These are phyloP conservation scores for Philaethria dido DNA, from an alignment of 2,888 invertebrate genomes.

Conservation along the genomic window DNA sequence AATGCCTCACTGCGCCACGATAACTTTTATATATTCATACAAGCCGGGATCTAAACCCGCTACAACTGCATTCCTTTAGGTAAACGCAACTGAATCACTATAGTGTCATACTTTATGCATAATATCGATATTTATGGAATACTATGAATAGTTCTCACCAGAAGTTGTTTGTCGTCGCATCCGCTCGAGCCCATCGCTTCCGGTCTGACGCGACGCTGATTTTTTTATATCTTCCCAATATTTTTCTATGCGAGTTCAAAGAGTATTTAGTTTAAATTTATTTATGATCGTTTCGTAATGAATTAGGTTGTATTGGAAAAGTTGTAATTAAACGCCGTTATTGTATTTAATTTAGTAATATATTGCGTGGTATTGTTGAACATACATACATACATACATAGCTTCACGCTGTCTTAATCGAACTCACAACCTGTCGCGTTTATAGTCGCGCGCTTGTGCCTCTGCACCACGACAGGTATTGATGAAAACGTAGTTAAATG, in stretches of 20 bases:
- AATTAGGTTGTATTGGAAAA: not conserved
- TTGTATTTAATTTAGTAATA: too few species aligned
- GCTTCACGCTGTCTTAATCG: too few species aligned
- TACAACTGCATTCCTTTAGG: not conserved
- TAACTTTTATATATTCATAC: too few species aligned
- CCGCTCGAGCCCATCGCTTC: slow-evolving; percentile 47
- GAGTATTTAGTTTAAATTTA: slow-evolving; percentile 27
- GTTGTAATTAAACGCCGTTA: too few species aligned
- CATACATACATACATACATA: too few species aligned
- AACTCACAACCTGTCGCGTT: too few species aligned
- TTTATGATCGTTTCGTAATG: not conserved
- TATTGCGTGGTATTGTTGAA: too few species aligned
- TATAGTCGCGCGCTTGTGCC: too few species aligned
- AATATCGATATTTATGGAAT: slow-evolving; percentile 24
- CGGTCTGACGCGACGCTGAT: slow-evolving; percentile 42
- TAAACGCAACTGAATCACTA: not conserved
- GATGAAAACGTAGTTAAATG: too few species aligned
- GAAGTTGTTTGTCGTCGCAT: slow-evolving; percentile 52
- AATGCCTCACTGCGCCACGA: too few species aligned
- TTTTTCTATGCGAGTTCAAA: slow-evolving; percentile 45
- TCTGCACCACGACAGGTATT: too few species aligned
- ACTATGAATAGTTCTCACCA: slow-evolving; percentile 39
- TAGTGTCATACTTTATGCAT: slow-evolving; percentile 6
- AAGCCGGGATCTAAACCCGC: not conserved
- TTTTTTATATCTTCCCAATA: slow-evolving; percentile 46